These are phyloP conservation scores for Calidris pugnax DNA, from an alignment of 2,113 vertebrate species.

Conservation along the genomic window DNA sequence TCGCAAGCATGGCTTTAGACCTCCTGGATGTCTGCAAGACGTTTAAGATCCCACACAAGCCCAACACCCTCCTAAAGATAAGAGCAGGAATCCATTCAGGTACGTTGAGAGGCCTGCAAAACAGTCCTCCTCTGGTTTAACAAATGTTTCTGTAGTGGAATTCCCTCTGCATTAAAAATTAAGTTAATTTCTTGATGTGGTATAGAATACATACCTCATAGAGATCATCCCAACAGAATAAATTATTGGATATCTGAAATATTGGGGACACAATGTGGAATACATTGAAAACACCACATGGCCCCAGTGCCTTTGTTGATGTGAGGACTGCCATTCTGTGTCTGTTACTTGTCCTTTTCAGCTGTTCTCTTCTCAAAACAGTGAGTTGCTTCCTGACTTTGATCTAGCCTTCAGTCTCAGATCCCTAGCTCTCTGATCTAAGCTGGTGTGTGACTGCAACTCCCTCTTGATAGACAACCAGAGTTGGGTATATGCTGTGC, in stretches of 20 bases:
- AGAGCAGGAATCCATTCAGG: conserved; percentile 84
- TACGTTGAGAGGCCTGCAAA: not conserved
- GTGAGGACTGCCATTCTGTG: not conserved
- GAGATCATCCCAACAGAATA: not conserved
- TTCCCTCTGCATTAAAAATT: not conserved
- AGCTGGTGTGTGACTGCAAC: not conserved
- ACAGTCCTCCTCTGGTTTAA: not conserved
- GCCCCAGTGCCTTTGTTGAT: not conserved
- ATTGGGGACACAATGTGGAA: not conserved
- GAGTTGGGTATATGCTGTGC: not conserved
- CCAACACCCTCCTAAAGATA: conserved; percentile 81
- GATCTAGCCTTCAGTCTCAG: not conserved
- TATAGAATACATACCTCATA: not conserved
- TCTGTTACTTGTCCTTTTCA: not conserved
- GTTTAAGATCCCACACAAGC: conserved; percentile 85
- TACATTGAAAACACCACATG: not conserved
- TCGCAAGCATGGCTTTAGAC: conserved; percentile 85
- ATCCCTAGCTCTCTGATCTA: not conserved
- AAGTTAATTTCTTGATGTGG: not conserved
- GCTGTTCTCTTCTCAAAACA: not conserved
- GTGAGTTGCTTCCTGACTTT: not conserved
- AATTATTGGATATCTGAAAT: not conserved
- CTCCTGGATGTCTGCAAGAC: conserved; percentile 80
- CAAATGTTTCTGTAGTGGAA: not conserved
- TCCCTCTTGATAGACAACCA: not conserved